Evolutionary conservation across 2,888 invertebrate species (phyloP).

Genomic region (Chesias legatella): DNA sequence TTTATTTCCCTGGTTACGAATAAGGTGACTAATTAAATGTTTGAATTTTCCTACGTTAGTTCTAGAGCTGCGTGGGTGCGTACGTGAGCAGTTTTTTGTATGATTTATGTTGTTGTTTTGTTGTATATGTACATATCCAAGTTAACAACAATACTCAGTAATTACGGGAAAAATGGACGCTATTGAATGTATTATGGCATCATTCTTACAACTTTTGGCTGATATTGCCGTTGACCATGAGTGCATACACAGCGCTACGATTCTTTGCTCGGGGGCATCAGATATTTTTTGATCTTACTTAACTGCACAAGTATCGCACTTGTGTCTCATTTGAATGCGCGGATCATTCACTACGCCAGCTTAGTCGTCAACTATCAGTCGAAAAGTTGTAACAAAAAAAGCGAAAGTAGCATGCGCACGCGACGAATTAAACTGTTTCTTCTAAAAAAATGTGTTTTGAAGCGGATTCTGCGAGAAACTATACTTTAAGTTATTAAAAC

Average conservation of each 20-base stretch:
- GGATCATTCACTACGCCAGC: no score
- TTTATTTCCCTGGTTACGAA: constrained; percentile 65
- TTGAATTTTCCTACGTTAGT: constrained; percentile 70
- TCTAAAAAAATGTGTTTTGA: constrained; percentile 43
- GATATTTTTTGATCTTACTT: no score
- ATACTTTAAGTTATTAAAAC: no score
- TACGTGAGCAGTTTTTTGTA: constrained; percentile 45
- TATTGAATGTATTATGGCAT: no score
- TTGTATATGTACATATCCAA: constrained; percentile 22
- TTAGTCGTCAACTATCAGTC: no score
- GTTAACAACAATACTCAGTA: constrained; percentile 25
- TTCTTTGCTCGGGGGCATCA: no score
- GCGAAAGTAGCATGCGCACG: constrained; percentile 56
- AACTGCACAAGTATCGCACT: no score
- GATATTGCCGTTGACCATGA: no score
- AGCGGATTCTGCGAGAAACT: constrained; percentile 33
- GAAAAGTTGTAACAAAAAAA: constrained; percentile 43
- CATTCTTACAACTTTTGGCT: no score
- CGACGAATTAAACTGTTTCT: constrained; percentile 41
- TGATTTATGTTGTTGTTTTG: constrained; percentile 45
- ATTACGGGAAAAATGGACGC: no score
- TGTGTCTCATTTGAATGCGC: no score
- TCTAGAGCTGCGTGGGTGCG: constrained; percentile 58
- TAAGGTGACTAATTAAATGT: constrained; percentile 72
- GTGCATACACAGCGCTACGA: no score